Evolutionary conservation across 2,797 vertebrate species (phyloP), one percentile per base, ranked within the genome.

Genomic region (Myiotriccus ornatus): DNA sequence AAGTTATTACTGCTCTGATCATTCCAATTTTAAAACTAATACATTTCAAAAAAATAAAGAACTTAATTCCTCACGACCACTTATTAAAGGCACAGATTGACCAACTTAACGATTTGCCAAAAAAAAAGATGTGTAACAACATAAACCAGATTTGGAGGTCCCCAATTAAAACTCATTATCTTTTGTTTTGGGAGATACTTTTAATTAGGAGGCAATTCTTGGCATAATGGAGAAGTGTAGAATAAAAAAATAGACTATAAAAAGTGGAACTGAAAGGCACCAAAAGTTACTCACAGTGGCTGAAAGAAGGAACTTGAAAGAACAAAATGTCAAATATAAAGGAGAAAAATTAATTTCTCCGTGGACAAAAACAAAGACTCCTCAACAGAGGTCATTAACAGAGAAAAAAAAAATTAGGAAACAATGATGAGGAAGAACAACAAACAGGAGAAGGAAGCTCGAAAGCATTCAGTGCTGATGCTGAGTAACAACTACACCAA

Each of bases 21-120:
- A 17, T 7, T 43, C 43, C 43, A 55, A 7, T 57, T 70, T 37
- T n/a, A 46, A 83, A 35, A 63, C 4, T 2, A 0, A 39, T 34
- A 64, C 4, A 11, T 93, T 84, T 80, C 32, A 3, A 43, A 47
- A 71, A 71, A 53, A 47, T 3, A 68, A 81, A n/a, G 22, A 44
- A 41, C 35, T 46, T 32, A 24, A 52, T 47, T 87, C n/a, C 50
- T 73, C 44, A 28, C 32, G 21, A 32, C 14, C 1, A 2, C 60
- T 64, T n/a, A 17, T 1, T 27, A 34, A 75, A 84, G 37, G 22
- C 74, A 60, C 52, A 60, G 70, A 50, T 37, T 24, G 35, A 60
- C 10, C 71, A 57, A 12, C 5, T 10, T 39, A 41, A 34, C 0
- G 0, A n/a, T 65, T n/a, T 34, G 28, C 37, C 50, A 82, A 32